Evolutionary conservation across 2,113 vertebrate species (phyloP), one percentile per base, ranked within the genome.

Genomic region (Hymenochirus boettgeri): DNA sequence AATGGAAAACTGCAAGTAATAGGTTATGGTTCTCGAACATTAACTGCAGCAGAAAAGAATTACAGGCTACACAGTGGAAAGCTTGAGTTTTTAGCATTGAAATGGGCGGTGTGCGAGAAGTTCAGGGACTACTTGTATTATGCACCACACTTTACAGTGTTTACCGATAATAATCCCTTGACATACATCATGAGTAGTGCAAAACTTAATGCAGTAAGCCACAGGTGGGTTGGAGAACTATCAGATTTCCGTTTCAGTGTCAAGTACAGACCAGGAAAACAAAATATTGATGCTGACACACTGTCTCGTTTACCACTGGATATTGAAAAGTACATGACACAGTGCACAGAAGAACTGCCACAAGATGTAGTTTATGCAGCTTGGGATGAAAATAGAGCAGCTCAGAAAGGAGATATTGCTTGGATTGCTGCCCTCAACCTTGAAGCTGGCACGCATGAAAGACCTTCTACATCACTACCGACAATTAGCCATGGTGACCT

Each of bases 131-230:
- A 45, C 42, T 9, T 45, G 42, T 45, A 17, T 18, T 45, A 45
- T 45, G 42, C 42, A 31, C n/a, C 42, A 45, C 42, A 45, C 42
- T 45, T 45, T 13, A 45, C 42, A 4, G n/a, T 45, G 5, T 45
- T 7, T 13, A 45, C 42, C 12, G 13, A 45, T 18, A 18, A 45
- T 18, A 45, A 45, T 45, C 42, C 42, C 13, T 18, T 70, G 7
- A 70, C 62, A 52, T 66, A 65, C 7, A 19, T 70, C 21, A 9
- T 1, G 29, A 53, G n/a, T n/a, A n/a, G n/a, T 45, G 42, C 42
- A 45, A 45, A 45, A 13, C 42, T 45, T 4, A 45, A 45, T 45
- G 42, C 13, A 4, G 35, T 37, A 8, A 7, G 35, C 7, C 35
- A 37, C 7, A 8, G 35, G 7, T 7, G 7, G 35, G 7, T 7